Evolutionary conservation across 92 coral and sea anemone species (phyloP).

Genomic region (Montipora capitata): DNA sequence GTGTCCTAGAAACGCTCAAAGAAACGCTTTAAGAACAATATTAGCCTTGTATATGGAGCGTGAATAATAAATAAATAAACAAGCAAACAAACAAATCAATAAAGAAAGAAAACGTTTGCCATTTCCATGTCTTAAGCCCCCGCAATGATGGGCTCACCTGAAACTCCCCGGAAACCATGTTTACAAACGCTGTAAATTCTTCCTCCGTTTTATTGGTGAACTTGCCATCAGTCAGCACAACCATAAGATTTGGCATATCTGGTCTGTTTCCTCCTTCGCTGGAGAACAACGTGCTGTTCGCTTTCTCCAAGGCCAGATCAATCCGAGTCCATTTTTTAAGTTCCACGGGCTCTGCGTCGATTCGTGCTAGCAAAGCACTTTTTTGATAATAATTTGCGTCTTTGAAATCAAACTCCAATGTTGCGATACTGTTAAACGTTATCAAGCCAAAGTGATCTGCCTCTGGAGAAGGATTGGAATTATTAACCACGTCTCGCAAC

Average conservation of each 20-base stretch:
- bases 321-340: not conserved
- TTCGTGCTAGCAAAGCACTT: not conserved
- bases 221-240: not conserved
- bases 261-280: not conserved
- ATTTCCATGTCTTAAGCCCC: too few species aligned
- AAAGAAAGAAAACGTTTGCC: too few species aligned
- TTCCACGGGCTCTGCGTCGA: not conserved
- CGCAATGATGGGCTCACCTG: not conserved
- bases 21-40: too few species aligned
- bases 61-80: too few species aligned
- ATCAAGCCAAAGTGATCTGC: constrained; percentile 1
- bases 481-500: too few species aligned
- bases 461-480: not conserved
- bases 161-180: not conserved
- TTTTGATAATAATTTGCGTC: not conserved
- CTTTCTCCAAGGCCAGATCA: not conserved
- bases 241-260: not conserved
- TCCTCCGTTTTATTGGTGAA: not conserved
- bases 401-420: not conserved
- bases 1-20: too few species aligned
- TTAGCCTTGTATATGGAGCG: too few species aligned
- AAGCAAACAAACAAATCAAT: too few species aligned
- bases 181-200: not conserved
- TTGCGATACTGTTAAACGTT: not conserved
- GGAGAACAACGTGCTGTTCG: not conserved